Conservation (phyloP, 30 jellyfish, hydroid and myxozoan species). For the Sanderia malayensis region DNA sequence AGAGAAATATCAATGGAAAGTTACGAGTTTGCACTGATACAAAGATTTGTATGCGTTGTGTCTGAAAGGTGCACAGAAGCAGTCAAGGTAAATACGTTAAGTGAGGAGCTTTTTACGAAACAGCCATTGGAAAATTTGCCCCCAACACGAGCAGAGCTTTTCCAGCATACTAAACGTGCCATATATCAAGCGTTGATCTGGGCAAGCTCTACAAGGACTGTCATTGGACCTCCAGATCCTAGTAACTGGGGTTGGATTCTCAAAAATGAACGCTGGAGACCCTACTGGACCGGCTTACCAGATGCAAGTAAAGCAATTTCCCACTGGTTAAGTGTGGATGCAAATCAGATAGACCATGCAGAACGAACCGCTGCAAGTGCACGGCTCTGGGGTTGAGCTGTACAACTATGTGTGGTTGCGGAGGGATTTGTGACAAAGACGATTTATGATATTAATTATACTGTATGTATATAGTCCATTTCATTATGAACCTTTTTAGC, state of each 20-base stretch:
- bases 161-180: slow-evolving; percentile 27
- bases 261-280: slow-evolving; percentile 13
- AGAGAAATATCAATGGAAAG: slow-evolving; percentile 1
- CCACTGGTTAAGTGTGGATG: slow-evolving; percentile 31
- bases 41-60: slow-evolving; percentile 24
- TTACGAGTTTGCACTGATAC: slow-evolving; percentile 8
- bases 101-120: slow-evolving; percentile 28
- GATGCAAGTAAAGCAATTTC: slow-evolving; percentile 30
- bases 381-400: slow-evolving; percentile 13
- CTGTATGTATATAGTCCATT: background rate
- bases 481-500: background rate
- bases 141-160: slow-evolving; percentile 13
- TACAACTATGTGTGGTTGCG: slow-evolving; percentile 10
- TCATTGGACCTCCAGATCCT: slow-evolving; percentile 37
- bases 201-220: slow-evolving; percentile 22
- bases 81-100: slow-evolving; percentile 7
- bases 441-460: background rate
- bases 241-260: slow-evolving; percentile 39
- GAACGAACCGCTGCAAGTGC: slow-evolving; percentile 22
- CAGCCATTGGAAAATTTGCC: slow-evolving; percentile 15
- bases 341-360: slow-evolving; percentile 24
- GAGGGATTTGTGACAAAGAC: slow-evolving; percentile 9
- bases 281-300: slow-evolving; percentile 34
- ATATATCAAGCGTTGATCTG: slow-evolving; percentile 24
- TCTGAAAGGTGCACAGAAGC: slow-evolving; percentile 16